Evolutionary conservation across 2,888 invertebrate genomes (phyloP), one percentile per base, ranked within the genome.

Genomic region (Spilarctia lutea): DNA sequence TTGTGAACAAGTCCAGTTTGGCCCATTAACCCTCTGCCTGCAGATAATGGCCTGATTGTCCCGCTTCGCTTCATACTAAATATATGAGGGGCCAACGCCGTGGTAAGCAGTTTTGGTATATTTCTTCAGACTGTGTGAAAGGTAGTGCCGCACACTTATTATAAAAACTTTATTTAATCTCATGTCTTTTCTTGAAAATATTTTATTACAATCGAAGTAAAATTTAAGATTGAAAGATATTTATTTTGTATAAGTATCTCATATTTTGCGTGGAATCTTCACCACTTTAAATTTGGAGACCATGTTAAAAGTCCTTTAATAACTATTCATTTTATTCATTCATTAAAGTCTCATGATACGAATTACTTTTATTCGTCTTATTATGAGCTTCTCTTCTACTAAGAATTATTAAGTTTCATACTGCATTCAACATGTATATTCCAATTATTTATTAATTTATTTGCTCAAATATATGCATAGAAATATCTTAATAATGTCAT

Each of bases 1-100:
- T 81, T 79, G 80, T 80, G 85, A 82, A 86, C 86, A 84, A 86
- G 86, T 85, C 84, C 86, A 88, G 86, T 85, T 86, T 89, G 88
- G 86, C 86, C 91, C 92, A 92, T 92, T 92, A 92, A 89, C 89
- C 91, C 88, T 83, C 83, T 83, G 90, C 87, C 88, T 90, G 90
- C 83, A 90, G 90, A 91, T 92, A 92, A 92, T 90, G 87, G 88
- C 78, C 71, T 87, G 85, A 87, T 89, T 85, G 85, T 86, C 81
- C 83, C 88, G 90, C 83, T 83, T 86, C 83, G 83, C 83, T 89
- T 86, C 84, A 75, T 83, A 82, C 81, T 81, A 81, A 87, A 88
- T 86, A 84, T 84, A 84, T 84, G 86, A 82, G 77, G 79, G 78
- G 79, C 79, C 77, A 68, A 68, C 52, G 70, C 78, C 68, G 48